Base-by-base conservation (phyloP, 2,797 vertebrate genomes). In the Polyboroides typus region DNA sequence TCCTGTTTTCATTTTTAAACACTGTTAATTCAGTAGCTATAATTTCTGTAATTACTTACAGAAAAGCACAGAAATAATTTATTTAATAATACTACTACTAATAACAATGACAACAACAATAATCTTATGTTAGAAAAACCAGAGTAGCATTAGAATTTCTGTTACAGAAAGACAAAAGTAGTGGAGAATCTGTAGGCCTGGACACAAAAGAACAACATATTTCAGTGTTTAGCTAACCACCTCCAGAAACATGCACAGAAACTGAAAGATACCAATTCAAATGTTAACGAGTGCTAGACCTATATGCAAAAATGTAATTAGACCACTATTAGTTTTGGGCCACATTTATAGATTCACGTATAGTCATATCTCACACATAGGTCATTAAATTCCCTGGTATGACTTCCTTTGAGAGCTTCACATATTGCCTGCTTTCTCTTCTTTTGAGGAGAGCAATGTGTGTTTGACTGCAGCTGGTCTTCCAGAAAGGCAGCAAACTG, bases 1-100 rank as follows among this genome's bases (percentile, higher is more conserved):
- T 81, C 45, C 62, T 93, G 44, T 81, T 94, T 93, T 88, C n/a
- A 80, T 88, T 96, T 96, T 95, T 84, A 92, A 89, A 80, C 31
- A 56, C 27, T 86, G 38, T 70, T 40, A 90, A 89, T 74, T 74
- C 74, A 86, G 82, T 90, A 93, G 87, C 66, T 76, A 55, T 48
- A 90, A 73, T 84, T 75, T 60, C 47, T 82, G 8, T 42, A 52
- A 85, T 82, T 67, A 17, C 17, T 91, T 88, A 66, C 44, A 96
- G 60, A 93, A 90, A 25, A 95, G 11, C 38, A 73, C 3, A 72
- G 9, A 91, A 87, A 60, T 38, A 52, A 10, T 33, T 62, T 47
- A 66, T 52, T 36, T 36, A n/a, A 66, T 92, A 58, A 22, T 17
- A 53, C 7, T 10, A n/a, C 19, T 36, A 66, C 12, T 6, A 58